phyloP scores from a whole-genome alignment of 2,113 vertebrate genomes.

The Andinoacara biseriatus region DNA sequence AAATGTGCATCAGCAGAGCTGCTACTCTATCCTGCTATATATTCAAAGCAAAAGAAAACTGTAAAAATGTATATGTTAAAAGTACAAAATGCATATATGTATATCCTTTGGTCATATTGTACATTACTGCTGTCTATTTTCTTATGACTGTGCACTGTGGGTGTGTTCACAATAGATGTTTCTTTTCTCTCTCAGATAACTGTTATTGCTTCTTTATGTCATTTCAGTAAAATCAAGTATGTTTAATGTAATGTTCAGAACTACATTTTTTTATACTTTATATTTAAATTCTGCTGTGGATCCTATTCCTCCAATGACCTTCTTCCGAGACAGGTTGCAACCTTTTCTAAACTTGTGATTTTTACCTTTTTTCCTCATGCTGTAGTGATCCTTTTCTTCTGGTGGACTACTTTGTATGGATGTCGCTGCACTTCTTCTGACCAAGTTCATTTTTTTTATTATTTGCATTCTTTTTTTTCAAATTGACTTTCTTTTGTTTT shows the following conservation, averaged over 20 bases:
- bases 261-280: constrained; percentile 45
- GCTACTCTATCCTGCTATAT: constrained; percentile 37
- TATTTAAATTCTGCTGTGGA: constrained; percentile 24
- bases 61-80: constrained; percentile 63
- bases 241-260: constrained; percentile 44
- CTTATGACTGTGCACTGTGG: constrained; percentile 70
- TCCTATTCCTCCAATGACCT: background rate
- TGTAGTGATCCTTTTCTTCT: constrained; percentile 31
- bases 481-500: constrained; percentile 25
- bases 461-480: constrained; percentile 23
- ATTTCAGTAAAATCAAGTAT: constrained; percentile 29
- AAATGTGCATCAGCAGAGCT: constrained; percentile 43
- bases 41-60: constrained; percentile 53
- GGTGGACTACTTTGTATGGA: constrained; percentile 48
- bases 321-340: background rate
- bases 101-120: constrained; percentile 46
- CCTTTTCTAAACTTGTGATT: background rate
- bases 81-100: constrained; percentile 36
- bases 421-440: constrained; percentile 49
- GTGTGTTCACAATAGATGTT: constrained; percentile 34
- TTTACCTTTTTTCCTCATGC: background rate
- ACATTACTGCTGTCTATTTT: constrained; percentile 72
- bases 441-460: constrained; percentile 33
- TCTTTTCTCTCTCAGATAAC: constrained; percentile 32
- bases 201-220: constrained; percentile 35